Evolutionary conservation across 1,140 invertebrate species (phyloP).

Genomic region (Portunus trituberculatus): DNA sequence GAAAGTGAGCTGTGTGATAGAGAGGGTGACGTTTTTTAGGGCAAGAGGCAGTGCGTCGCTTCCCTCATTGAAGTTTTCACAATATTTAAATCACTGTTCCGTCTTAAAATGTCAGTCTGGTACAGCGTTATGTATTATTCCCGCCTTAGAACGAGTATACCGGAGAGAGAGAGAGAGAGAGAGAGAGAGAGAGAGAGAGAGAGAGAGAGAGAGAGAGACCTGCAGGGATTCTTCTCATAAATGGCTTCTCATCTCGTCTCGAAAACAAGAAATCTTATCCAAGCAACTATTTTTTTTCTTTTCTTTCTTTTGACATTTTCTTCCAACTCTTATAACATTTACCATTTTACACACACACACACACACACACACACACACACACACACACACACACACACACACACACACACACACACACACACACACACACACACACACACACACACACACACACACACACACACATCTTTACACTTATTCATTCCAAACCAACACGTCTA

Average conservation of each 20-base stretch:
- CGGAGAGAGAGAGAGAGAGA: not conserved
- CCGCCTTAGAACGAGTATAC: not conserved
- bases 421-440: too few relatives aligned
- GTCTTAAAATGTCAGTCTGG: not conserved
- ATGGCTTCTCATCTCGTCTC: not conserved
- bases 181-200: conserved; percentile 20
- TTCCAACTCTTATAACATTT: not conserved
- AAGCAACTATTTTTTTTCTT: not conserved
- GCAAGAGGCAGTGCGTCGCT: not conserved
- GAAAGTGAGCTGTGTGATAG: too few relatives aligned
- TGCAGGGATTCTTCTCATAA: not conserved
- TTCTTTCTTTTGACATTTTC: not conserved
- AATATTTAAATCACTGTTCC: not conserved
- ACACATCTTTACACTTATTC: too few relatives aligned
- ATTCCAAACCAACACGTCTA: too few relatives aligned
- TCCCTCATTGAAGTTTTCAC: not conserved
- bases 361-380: too few relatives aligned
- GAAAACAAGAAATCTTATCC: conserved; percentile 2
- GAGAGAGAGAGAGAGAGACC: conserved; percentile 1
- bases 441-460: too few relatives aligned
- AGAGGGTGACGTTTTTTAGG: too few relatives aligned
- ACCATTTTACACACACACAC: not conserved
- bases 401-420: too few relatives aligned
- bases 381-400: too few relatives aligned
- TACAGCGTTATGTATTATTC: not conserved